Base-by-base conservation (phyloP, 2,797 vertebrate genomes). In the Tauraco hartlaubi region DNA sequence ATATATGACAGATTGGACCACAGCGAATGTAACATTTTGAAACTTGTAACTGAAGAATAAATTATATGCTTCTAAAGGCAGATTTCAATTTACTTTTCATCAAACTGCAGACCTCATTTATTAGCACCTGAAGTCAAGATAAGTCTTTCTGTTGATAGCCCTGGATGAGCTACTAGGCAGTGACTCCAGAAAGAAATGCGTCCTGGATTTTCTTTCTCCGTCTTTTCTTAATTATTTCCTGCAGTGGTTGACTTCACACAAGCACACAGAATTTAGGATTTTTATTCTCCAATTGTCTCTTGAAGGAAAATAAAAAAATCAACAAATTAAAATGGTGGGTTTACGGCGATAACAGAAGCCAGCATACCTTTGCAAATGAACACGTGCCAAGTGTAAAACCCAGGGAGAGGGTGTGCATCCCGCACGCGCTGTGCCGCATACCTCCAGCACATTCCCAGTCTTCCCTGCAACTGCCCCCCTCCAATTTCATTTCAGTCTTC, bases 361-460 rank as follows among this genome's bases (percentile, higher is more conserved):
- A 71, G 33, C 9, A 39, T 1, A 46, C n/a, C 67, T 88, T 28
- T 80, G 81, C 63, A 58, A 26, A 62, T 4, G 16, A 44, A 5
- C n/a, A 9, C 2, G 7, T 14, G n/a, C 78, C 41, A 26, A 44
- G 54, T 0, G 3, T 16, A 28, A 61, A 41, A 54, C 62, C 43
- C 3, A 4, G 59, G 59, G 35, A 66, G 59, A 28, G 43, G 54
- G 31, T 23, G 31, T 14, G 31, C 8, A 21, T n/a, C 66, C 77
- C 46, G 9, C 56, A 39, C 0, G 0, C 6, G 5, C 56, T 25
- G 29, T 4, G 37, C 81, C 3, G 4, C 4, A 3, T 61, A 46
- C 49, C 22, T 1, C 41, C n/a, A 5, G 54, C 74, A 49, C 7
- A 6, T 29, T 72, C 79, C 56, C 16, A 3, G 26, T 23, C 25